phyloP scores from a whole-genome alignment of 2,888 invertebrate genomes.

The Trisateles emortualis region DNA sequence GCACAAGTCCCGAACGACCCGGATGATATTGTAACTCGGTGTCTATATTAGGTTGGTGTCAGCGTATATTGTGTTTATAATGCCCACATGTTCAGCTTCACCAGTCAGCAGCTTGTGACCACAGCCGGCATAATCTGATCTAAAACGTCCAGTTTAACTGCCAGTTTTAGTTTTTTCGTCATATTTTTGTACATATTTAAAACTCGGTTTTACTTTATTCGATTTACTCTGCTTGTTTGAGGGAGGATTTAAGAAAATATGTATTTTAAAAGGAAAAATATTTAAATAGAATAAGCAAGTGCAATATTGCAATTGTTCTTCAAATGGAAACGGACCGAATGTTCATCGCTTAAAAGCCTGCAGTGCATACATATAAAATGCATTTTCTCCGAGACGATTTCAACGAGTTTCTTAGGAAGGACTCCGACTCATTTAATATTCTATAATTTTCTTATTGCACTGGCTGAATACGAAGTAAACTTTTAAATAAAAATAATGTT shows the following conservation, averaged over 20 bases:
- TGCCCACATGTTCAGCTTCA: too few relatives aligned
- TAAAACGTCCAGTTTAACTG: too few relatives aligned
- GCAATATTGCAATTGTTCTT: slow-evolving; percentile 36
- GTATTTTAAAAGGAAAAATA: slow-evolving; percentile 11
- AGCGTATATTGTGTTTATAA: too few relatives aligned
- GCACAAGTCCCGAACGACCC: not conserved
- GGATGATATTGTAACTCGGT: not conserved
- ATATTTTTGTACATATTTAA: too few relatives aligned
- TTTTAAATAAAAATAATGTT: not conserved
- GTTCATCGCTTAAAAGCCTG: slow-evolving; percentile 31
- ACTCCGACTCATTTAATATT: slow-evolving; percentile 12
- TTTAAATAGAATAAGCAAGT: slow-evolving; percentile 22
- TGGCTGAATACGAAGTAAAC: slow-evolving; percentile 6
- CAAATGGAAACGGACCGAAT: slow-evolving; percentile 31
- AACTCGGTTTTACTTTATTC: too few relatives aligned
- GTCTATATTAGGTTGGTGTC: too few relatives aligned
- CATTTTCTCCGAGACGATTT: slow-evolving; percentile 26
- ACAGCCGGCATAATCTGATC: too few relatives aligned
- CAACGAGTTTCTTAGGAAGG: slow-evolving; percentile 17
- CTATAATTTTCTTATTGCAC: slow-evolving; percentile 20
- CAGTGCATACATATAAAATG: slow-evolving; percentile 37
- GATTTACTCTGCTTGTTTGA: too few relatives aligned
- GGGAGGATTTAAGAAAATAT: not conserved
- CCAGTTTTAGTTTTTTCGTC: too few relatives aligned
- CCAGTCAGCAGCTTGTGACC: too few relatives aligned